phyloP scores from a whole-genome alignment of 2,888 invertebrate species.

The Amphipoea lucens region DNA sequence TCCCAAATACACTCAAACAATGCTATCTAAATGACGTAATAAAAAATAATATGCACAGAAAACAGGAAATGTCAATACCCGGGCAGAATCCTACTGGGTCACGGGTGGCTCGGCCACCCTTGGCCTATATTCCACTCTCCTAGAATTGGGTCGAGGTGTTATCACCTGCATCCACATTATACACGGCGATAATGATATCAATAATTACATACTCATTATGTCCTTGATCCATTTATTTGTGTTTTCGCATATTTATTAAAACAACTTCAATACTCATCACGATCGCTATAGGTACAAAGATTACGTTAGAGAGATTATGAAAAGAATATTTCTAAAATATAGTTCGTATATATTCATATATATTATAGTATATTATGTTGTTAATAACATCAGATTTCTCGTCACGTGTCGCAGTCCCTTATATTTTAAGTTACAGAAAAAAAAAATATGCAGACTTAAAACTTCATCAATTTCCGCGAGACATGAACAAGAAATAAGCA shows the following conservation, averaged over 20 bases:
- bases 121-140: slow-evolving; percentile 78
- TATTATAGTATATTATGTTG: not conserved
- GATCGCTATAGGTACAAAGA: slow-evolving; percentile 6
- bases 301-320: not conserved
- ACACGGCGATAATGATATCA: slow-evolving; percentile 69
- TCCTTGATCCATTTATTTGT: slow-evolving; percentile 70
- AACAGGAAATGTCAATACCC: slow-evolving; percentile 43
- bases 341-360: too few relatives aligned
- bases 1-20: slow-evolving; percentile 1
- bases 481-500: slow-evolving; percentile 8
- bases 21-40: not conserved
- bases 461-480: slow-evolving; percentile 22
- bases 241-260: slow-evolving; percentile 38
- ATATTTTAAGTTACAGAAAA: not conserved
- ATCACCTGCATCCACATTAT: slow-evolving; percentile 69
- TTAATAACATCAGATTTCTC: not conserved
- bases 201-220: slow-evolving; percentile 66
- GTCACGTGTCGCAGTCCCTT: not conserved
- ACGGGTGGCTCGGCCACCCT: slow-evolving; percentile 72
- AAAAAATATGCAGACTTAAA: not conserved
- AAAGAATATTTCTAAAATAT: not conserved
- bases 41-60: slow-evolving; percentile 36
- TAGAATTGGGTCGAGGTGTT: slow-evolving; percentile 74
- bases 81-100: slow-evolving; percentile 71
- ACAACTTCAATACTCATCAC: slow-evolving; percentile 27